Base-by-base conservation (phyloP, 2,113 vertebrate genomes). In the Stegostoma tigrinum region DNA sequence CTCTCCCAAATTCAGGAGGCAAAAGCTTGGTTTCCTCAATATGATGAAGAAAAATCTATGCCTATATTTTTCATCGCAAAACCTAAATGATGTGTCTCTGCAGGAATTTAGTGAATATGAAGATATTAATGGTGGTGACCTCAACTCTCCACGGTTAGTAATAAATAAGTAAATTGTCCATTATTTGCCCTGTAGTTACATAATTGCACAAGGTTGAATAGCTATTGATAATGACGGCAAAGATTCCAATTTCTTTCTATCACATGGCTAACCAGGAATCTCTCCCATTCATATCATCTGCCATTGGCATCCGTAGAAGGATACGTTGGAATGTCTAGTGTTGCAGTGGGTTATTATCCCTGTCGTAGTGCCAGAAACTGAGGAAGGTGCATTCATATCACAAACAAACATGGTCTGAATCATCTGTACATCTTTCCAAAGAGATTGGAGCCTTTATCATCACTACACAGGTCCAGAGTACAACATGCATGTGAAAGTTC, bases 91-190 rank as follows among this genome's bases (percentile, higher is more conserved):
- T 12, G 85, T 97, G 27, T 96, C 96, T 24, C 95, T 96, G 78
- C 96, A 93, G n/a, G 96, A 96, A 24, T 96, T 96, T 96, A 42
- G 95, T 90, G 96, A 96, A 93, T 96, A 96, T 45, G 52, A 95
- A 52, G 0, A 64, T 90, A 19, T 96, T 42, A 96, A 96, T 96
- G 96, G 96, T 4, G 96, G 96, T 34, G 96, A 95, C 61, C 95
- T 96, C 23, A 95, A 96, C 94, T 86, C 96, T 96, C 70, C 95
- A 94, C 96, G 96, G 96, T 97, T 96, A 64, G 66, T 94, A 68
- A 94, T 66, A 45, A 38, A 42, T 45, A 34, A 68, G 91, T 24
- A 24, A 34, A n/a, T 7, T 21, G 6, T 68, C 19, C 23, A 2
- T 12, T 42, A 38, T 94, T 70, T 91, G 52, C 21, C 34, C 8